phyloP scores from a whole-genome alignment of 2,113 vertebrate genomes.

The Phalacrocorax carbo region DNA sequence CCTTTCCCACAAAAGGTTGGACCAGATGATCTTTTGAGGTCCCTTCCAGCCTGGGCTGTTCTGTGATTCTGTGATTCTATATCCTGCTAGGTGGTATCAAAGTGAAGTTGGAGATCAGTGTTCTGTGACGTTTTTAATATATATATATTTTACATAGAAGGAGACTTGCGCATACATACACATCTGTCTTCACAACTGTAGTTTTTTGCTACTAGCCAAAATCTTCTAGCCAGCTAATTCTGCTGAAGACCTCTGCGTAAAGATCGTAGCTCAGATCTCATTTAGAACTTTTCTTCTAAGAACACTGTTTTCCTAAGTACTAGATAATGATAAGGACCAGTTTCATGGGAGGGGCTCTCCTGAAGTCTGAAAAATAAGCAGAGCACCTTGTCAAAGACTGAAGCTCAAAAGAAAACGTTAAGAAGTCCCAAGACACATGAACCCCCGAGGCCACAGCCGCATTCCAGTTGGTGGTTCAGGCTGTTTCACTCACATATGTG shows the following conservation, averaged over 20 bases:
- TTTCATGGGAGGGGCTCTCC: not conserved
- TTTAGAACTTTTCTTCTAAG: not conserved
- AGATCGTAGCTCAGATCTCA: not conserved
- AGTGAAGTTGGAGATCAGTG: not conserved
- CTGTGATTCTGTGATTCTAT: not conserved
- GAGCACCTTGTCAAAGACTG: not conserved
- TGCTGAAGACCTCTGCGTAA: not conserved
- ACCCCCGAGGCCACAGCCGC: rapidly evolving
- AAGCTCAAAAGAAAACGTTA: not conserved
- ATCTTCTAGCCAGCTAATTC: not conserved
- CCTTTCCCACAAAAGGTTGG: not conserved
- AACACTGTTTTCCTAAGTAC: not conserved
- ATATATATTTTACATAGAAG: not conserved
- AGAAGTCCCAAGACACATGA: not conserved
- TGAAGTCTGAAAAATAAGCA: not conserved
- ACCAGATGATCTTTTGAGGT: not conserved
- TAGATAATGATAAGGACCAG: not conserved
- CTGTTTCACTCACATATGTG: not conserved
- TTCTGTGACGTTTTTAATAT: not conserved
- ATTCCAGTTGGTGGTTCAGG: not conserved
- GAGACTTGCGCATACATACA: not conserved
- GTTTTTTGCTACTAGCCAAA: not conserved
- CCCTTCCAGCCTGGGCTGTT: not conserved
- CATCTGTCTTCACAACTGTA: not conserved
- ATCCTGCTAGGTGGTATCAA: not conserved